Conservation (phyloP, 2,797 vertebrate genomes). For the Glyptemys insculpta region DNA sequence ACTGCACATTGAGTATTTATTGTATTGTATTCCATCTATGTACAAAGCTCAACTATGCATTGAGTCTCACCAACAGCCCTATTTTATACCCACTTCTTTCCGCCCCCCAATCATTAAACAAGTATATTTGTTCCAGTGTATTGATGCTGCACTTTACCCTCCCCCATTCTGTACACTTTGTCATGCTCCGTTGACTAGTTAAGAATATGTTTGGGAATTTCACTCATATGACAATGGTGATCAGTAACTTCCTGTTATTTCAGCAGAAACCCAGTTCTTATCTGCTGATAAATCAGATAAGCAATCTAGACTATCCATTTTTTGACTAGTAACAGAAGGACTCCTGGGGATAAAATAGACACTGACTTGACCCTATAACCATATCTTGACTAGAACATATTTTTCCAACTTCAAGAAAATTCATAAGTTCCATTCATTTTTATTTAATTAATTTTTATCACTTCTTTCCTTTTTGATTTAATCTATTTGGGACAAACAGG, state of each 20-base stretch:
- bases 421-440: not conserved
- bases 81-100: too few relatives aligned
- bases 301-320: not conserved
- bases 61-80: too few relatives aligned
- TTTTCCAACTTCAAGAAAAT: not conserved
- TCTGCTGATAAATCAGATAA: not conserved
- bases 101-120: not conserved
- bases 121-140: not conserved
- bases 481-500: not conserved
- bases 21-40: too few relatives aligned
- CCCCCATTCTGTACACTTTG: not conserved
- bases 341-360: not conserved
- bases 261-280: not conserved
- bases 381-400: not conserved
- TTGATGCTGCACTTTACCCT: not conserved
- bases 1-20: too few relatives aligned
- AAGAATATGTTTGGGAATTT: not conserved
- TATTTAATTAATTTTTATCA: not conserved
- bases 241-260: not conserved
- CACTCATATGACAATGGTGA: not conserved
- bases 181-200: not conserved
- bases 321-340: not conserved
- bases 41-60: too few relatives aligned
- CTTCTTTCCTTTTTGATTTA: not conserved
- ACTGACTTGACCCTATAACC: not conserved